Evolutionary conservation across 64 coral and sea anemone species (phyloP), one percentile per base, ranked within the genome.

Genomic region (Anthopleura sola): DNA sequence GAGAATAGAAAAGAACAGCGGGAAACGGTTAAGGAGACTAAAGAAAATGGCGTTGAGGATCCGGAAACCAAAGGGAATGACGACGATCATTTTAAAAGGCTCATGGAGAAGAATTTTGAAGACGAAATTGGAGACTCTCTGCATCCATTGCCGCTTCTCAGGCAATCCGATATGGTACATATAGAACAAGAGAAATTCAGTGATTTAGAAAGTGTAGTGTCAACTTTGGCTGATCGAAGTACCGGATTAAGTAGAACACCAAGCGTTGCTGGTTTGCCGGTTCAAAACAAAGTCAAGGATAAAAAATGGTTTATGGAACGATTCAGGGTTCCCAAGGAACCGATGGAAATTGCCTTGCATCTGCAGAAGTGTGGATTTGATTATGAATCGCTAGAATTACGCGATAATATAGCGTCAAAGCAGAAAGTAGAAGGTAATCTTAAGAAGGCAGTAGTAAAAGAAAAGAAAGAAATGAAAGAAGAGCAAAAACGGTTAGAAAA

Each of bases 401-500:
- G 68, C 29, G 68, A 75, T 16, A 8, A 31, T 14, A 8, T 18
- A 18, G 78, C 44, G 17, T 81, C 87, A 36, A 88, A 68, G 60
- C 23, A 62, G 39, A 82, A 55, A 74, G 16, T 36, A 48, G 87
- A 88, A 68, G 80, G 24, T 15, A 74, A 83, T 71, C 24, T 89
- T 12, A 75, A 89, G 10, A 89, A 82, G 24, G 87, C 78, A 58
- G 83, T 83, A 51, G 50, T 56, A 20, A 46, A 47, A 74, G 87
- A 89, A 60, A 47, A 39, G 13, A 71, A 44, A 51, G 78, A 89
- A 24, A 58, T 68, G 46, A 89, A 37, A 21, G 87, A 89, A 15
- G 87, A 89, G 44, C 57, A 46, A 74, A 89, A 51, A 3, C 26
- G 87, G 74, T 23, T 50, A 24, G 57, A 89, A 83, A 83, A 83